Evolutionary conservation across 64 coral and sea anemone genomes (phyloP).

Genomic region (Orbicella faveolata): DNA sequence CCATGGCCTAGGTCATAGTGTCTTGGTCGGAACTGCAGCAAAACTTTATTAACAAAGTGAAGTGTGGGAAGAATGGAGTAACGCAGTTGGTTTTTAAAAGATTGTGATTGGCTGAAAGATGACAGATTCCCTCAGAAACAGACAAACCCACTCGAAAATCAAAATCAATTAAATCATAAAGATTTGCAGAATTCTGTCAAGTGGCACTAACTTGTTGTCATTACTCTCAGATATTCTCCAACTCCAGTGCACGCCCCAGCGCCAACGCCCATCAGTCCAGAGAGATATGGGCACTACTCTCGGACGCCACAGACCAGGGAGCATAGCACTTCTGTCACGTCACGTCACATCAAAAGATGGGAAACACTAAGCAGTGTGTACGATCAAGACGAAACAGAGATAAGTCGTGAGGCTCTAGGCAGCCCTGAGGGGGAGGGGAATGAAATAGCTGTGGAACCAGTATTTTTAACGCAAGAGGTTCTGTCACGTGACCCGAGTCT

Average conservation of each 20-base stretch:
- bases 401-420: background rate
- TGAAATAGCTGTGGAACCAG: conserved; percentile 33
- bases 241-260: conserved; percentile 74
- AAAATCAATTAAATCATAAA: too few relatives aligned
- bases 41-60: too few relatives aligned
- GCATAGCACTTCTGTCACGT: background rate
- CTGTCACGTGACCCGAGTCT: conserved; percentile 1
- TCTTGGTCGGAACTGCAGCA: too few relatives aligned
- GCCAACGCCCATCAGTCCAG: conserved; percentile 83
- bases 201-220: background rate
- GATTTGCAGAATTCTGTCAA: too few relatives aligned
- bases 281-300: conserved; percentile 61
- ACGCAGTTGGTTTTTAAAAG: too few relatives aligned
- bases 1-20: too few relatives aligned
- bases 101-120: too few relatives aligned
- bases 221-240: conserved; percentile 60
- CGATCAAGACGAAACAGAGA: conserved; percentile 27
- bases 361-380: conserved; percentile 41
- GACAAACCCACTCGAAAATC: too few relatives aligned
- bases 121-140: too few relatives aligned
- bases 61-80: too few relatives aligned
- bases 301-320: conserved; percentile 44
- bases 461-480: conserved; percentile 72
- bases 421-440: conserved; percentile 31
- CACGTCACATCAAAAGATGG: conserved; percentile 35